A percentile compares a stretch with the other conserved stretches of the same genome.
These are phyloP conservation scores for Antechinus flavipes DNA, from an alignment of 2,113 vertebrate genomes.

Conservation along the genomic window DNA sequence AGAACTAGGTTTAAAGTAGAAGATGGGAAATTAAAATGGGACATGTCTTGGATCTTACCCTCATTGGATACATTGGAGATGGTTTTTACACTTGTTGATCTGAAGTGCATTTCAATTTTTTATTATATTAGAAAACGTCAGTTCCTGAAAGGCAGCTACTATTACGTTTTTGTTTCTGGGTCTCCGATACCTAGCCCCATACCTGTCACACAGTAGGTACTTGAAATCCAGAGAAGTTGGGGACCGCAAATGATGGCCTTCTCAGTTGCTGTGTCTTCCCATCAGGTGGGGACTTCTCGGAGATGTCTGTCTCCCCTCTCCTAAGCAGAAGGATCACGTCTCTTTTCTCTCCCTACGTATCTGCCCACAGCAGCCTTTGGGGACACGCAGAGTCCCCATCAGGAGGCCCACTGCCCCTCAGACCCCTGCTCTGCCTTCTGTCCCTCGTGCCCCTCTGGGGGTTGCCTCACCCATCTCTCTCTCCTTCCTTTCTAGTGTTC, in stretches of 20 bases:
- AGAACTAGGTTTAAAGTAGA: not conserved
- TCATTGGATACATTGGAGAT: not conserved
- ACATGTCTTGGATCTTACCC: not conserved
- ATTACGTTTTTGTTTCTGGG: not conserved
- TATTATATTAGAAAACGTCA: not conserved
- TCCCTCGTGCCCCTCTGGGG: not conserved
- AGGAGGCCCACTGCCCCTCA: not conserved
- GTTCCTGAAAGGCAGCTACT: not conserved
- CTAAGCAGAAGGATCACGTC: not conserved
- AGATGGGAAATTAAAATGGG: not conserved
- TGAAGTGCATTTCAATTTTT: not conserved
- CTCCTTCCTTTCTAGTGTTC: conserved; percentile 88
- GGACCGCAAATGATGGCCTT: not conserved
- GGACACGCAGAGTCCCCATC: not conserved
- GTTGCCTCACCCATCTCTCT: not conserved
- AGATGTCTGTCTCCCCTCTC: not conserved
- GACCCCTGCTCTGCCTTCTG: not conserved
- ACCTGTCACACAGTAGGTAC: not conserved
- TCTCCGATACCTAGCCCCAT: not conserved
- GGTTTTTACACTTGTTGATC: not conserved
- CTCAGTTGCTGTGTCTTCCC: not conserved
- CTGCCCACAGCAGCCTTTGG: not conserved
- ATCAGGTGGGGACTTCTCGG: not conserved
- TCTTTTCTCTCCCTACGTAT: not conserved
- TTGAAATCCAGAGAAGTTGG: conserved; percentile 14